A percentile compares a stretch with the other conserved stretches of the same genome.
Evolutionary conservation across 2,888 invertebrate genomes (phyloP).

Genomic region (Drosophila algonquin): DNA sequence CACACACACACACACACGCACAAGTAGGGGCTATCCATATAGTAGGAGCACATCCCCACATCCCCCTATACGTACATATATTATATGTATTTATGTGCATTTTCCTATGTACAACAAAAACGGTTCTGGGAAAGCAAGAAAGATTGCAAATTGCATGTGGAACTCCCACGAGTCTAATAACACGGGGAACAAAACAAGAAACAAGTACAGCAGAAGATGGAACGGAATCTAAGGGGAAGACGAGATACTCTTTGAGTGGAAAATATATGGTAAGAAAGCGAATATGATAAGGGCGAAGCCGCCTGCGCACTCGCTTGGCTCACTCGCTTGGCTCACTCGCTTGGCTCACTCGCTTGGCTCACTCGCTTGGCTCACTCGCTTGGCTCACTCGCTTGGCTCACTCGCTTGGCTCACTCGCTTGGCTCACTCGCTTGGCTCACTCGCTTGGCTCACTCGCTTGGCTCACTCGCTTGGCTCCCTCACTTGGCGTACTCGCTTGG

Average conservation of each 20-base stretch:
- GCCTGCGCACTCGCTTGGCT: too few species aligned
- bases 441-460: too few species aligned
- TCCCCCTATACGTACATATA: conserved; percentile 18
- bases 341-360: too few species aligned
- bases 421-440: too few species aligned
- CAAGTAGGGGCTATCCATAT: conserved; percentile 1
- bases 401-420: too few species aligned
- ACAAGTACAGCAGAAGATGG: conserved; percentile 29
- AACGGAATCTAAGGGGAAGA: not conserved
- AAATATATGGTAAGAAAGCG: not conserved
- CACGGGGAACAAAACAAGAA: conserved; percentile 39
- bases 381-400: too few species aligned
- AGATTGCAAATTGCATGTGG: conserved; percentile 69
- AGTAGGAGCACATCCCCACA: not conserved
- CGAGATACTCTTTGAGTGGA: conserved; percentile 25
- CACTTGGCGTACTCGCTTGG: too few species aligned
- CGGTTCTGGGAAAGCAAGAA: conserved; percentile 28
- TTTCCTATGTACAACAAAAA: conserved; percentile 60
- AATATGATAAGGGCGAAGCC: too few species aligned
- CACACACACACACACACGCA: conserved; percentile 21
- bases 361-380: too few species aligned
- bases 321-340: too few species aligned
- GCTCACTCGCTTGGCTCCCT: too few species aligned
- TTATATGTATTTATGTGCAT: conserved; percentile 52
- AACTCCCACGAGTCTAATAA: conserved; percentile 71